A percentile compares a stretch with the other conserved stretches of the same genome.
These are phyloP conservation scores for Wasmannia auropunctata DNA, from an alignment of 1,140 invertebrate species.

Conservation along the genomic window DNA sequence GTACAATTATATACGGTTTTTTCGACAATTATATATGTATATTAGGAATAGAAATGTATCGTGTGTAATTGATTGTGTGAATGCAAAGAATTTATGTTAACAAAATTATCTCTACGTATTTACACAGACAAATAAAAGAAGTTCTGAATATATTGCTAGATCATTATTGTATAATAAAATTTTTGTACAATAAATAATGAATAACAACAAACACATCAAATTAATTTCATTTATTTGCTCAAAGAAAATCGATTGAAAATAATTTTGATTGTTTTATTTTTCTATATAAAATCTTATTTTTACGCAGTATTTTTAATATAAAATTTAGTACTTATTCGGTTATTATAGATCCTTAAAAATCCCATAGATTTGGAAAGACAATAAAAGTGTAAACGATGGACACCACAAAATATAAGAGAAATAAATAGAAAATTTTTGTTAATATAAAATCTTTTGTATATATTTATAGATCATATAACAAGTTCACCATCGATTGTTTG, in stretches of 20 bases:
- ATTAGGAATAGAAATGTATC: not conserved
- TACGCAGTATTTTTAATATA: not conserved
- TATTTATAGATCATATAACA: no score
- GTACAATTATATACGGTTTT: constrained; percentile 9
- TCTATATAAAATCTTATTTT: not conserved
- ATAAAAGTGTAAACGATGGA: not conserved
- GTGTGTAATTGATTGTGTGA: constrained; percentile 27
- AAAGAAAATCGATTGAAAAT: not conserved
- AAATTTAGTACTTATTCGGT: not conserved
- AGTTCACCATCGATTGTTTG: no score
- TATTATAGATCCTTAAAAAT: not conserved
- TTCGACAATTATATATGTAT: constrained; percentile 2
- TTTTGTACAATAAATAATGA: not conserved
- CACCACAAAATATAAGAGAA: not conserved
- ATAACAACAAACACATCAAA: not conserved
- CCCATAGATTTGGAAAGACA: not conserved
- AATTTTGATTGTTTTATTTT: not conserved
- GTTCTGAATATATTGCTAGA: not conserved
- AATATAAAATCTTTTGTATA: no score
- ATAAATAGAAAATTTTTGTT: no score
- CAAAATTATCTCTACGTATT: constrained; percentile 12
- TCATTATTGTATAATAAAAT: not conserved
- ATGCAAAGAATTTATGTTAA: constrained; percentile 1
- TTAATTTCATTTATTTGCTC: not conserved
- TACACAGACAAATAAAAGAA: constrained; percentile 13